Percentiles rank a stretch among this genome's conserved stretches.
Evolutionary conservation across 23 tunicate genomes (phyloP).

Genomic region (Pegea sp.): DNA sequence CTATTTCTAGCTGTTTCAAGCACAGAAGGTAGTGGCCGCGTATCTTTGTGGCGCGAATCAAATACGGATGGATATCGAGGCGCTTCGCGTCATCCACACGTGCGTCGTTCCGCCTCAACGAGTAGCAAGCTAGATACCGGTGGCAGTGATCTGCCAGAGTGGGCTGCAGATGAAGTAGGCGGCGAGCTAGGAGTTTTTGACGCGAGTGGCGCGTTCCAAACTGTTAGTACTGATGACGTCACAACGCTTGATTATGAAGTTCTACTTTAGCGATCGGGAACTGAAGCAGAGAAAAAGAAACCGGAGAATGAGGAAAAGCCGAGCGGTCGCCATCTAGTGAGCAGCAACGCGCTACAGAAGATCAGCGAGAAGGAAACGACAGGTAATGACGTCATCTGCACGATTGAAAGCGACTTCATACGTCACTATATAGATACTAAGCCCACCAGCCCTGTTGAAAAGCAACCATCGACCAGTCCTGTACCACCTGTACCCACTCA

Average conservation of each 20-base stretch:
- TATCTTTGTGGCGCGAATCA: too few species aligned
- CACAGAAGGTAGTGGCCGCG: too few species aligned
- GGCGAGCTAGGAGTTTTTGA: conserved; percentile 38
- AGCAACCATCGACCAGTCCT: too few species aligned
- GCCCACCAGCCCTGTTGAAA: too few species aligned
- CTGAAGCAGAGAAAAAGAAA: too few species aligned
- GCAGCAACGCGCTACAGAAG: background rate
- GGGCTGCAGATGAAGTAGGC: conserved; percentile 43
- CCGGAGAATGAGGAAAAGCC: background rate
- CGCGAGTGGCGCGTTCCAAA: conserved; percentile 26
- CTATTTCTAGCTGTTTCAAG: too few species aligned
- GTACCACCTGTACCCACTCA: too few species aligned
- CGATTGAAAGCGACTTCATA: too few species aligned
- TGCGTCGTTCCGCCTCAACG: conserved; percentile 38
- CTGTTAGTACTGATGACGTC: conserved; percentile 10
- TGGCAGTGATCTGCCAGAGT: conserved; percentile 46
- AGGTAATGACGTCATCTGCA: too few species aligned
- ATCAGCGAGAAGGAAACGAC: background rate
- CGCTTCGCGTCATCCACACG: conserved; percentile 2
- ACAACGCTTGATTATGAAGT: too few species aligned
- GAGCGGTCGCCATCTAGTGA: conserved; percentile 1
- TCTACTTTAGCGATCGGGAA: too few species aligned
- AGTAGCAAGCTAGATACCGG: conserved; percentile 18
- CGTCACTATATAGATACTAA: too few species aligned
- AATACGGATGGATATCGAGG: conserved; percentile 10